Conservation (phyloP, 2,113 vertebrate species). For the Carollia perspicillata region DNA sequence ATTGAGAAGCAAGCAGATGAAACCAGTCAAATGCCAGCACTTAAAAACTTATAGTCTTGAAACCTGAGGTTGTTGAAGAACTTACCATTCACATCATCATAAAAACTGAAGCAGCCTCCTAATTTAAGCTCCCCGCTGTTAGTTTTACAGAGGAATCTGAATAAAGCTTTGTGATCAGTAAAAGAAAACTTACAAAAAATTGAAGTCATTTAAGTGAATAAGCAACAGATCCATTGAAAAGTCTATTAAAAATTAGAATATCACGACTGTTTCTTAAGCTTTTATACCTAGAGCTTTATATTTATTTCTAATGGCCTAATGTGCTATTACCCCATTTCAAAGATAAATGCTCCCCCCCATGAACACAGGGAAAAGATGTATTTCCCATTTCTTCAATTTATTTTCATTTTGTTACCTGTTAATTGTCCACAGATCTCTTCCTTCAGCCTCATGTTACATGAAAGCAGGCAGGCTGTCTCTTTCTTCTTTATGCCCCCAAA, state of each 20-base stretch:
- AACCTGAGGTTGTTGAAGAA: background rate
- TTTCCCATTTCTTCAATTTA: background rate
- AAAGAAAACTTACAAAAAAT: background rate
- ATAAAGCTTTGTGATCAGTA: background rate
- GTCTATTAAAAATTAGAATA: background rate
- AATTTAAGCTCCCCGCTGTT: background rate
- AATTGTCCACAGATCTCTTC: background rate
- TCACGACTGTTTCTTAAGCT: background rate
- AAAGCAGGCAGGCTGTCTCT: background rate
- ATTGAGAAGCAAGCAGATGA: slow-evolving; percentile 37
- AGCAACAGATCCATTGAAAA: background rate
- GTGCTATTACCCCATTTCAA: background rate
- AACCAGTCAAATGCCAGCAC: background rate
- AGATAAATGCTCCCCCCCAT: background rate
- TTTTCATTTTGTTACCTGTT: background rate
- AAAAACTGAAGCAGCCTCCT: background rate
- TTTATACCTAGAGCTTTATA: background rate
- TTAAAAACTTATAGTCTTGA: background rate
- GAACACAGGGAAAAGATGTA: background rate
- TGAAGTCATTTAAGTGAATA: background rate
- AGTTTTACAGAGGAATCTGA: background rate
- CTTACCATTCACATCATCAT: background rate
- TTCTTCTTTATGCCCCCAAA: background rate
- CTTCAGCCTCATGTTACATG: background rate
- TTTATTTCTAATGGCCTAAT: background rate